Evolutionary conservation across 2,797 vertebrate species (phyloP).

Genomic region (Eulemur mongoz): DNA sequence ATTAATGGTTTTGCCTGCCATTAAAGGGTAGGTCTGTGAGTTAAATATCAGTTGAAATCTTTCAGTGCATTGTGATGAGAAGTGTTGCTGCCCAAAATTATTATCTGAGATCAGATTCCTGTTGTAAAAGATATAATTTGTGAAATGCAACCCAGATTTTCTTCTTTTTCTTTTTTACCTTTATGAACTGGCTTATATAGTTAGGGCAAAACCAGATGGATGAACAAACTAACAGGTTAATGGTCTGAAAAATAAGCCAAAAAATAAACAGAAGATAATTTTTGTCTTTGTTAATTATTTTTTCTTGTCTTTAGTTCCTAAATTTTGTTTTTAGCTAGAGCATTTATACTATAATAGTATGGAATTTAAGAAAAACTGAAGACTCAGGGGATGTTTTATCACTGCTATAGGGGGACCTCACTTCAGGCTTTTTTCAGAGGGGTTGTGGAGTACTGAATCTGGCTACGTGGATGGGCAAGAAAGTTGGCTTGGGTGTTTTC

Average conservation of each 20-base stretch:
- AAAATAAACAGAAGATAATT: background rate
- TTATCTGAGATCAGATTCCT: background rate
- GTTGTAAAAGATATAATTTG: constrained; percentile 38
- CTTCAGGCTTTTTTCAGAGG: background rate
- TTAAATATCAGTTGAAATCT: constrained; percentile 28
- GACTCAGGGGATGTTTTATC: background rate
- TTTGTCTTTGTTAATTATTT: constrained; percentile 34
- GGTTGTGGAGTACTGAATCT: background rate
- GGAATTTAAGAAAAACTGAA: constrained; percentile 34
- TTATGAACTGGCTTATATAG: background rate
- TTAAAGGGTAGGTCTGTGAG: background rate
- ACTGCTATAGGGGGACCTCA: background rate
- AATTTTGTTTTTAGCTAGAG: background rate
- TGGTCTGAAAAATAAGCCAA: constrained; percentile 29
- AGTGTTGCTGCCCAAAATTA: background rate
- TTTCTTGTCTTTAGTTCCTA: background rate
- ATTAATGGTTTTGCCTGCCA: background rate
- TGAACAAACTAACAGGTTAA: background rate
- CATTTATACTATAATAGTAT: background rate
- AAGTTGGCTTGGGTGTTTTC: background rate
- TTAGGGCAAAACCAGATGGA: constrained; percentile 8
- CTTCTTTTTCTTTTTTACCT: background rate
- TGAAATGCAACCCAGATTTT: background rate
- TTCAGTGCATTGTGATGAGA: background rate
- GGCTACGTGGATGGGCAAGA: background rate